phyloP scores from a whole-genome alignment of 92 coral and sea anemone genomes.

The Heteractis magnifica region DNA sequence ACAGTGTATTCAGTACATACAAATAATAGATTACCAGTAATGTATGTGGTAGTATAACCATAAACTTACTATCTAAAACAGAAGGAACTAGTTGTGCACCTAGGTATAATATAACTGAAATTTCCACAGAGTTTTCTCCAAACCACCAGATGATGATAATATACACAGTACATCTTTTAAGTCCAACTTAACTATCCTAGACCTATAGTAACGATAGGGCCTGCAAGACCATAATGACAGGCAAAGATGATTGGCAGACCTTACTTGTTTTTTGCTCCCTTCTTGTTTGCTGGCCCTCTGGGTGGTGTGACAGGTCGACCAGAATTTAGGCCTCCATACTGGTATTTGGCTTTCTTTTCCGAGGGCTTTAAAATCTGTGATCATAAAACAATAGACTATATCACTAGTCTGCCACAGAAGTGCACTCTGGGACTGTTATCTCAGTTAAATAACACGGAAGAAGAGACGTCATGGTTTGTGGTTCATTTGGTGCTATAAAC shows the following conservation, averaged over 20 bases:
- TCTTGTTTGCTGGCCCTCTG: slow-evolving; percentile 90
- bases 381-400: not conserved
- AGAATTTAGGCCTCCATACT: slow-evolving; percentile 95
- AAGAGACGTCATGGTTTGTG: not conserved
- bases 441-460: too few species aligned
- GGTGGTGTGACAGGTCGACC: slow-evolving; percentile 99
- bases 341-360: slow-evolving; percentile 99
- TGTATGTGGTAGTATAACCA: not conserved
- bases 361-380: slow-evolving; percentile 91
- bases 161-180: not conserved
- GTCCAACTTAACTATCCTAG: not conserved
- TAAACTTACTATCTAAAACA: not conserved
- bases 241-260: slow-evolving; percentile 2
- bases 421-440: too few species aligned
- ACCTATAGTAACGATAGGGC: not conserved
- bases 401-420: too few species aligned
- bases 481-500: too few species aligned
- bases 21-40: not conserved
- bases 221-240: slow-evolving; percentile 10
- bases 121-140: not conserved
- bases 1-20: too few species aligned
- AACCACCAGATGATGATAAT: not conserved
- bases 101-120: not conserved
- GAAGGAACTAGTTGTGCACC: not conserved
- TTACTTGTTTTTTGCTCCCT: slow-evolving; percentile 63